Evolutionary conservation across 2,888 invertebrate species (phyloP).

Genomic region (Thelaira solivaga): DNA sequence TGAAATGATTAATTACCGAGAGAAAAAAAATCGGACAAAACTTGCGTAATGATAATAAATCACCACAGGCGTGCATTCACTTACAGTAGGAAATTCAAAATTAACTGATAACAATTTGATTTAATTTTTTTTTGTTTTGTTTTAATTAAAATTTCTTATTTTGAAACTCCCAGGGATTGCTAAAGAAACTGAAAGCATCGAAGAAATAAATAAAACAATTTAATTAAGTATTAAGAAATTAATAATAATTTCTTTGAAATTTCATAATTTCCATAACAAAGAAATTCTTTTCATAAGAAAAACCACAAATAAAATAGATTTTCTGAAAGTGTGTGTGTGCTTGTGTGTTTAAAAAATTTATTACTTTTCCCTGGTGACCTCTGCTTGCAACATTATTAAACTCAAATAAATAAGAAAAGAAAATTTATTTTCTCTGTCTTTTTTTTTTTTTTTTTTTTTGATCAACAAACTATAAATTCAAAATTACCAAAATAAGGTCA

Average conservation of each 20-base stretch:
- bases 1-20: constrained; percentile 52
- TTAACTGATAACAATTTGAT: constrained; percentile 37
- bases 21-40: constrained; percentile 4
- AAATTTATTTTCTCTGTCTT: too few relatives aligned
- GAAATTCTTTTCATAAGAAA: not conserved
- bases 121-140: not conserved
- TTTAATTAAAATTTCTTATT: constrained; percentile 23
- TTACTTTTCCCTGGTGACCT: constrained; percentile 46
- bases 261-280: not conserved
- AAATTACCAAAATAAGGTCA: not conserved
- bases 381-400: constrained; percentile 45
- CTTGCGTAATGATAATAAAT: constrained; percentile 7
- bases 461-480: not conserved
- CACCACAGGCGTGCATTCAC: not conserved
- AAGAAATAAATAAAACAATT: constrained; percentile 63
- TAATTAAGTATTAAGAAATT: constrained; percentile 59
- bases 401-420: constrained; percentile 9
- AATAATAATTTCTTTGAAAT: constrained; percentile 27
- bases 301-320: not conserved
- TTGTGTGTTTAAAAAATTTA: constrained; percentile 6
- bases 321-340: not conserved
- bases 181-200: too few relatives aligned
- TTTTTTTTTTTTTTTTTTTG: too few relatives aligned
- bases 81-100: constrained; percentile 5
- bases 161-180: too few relatives aligned